Evolutionary conservation across 2,888 invertebrate genomes (phyloP).

Genomic region (Lithophane ornitopus): DNA sequence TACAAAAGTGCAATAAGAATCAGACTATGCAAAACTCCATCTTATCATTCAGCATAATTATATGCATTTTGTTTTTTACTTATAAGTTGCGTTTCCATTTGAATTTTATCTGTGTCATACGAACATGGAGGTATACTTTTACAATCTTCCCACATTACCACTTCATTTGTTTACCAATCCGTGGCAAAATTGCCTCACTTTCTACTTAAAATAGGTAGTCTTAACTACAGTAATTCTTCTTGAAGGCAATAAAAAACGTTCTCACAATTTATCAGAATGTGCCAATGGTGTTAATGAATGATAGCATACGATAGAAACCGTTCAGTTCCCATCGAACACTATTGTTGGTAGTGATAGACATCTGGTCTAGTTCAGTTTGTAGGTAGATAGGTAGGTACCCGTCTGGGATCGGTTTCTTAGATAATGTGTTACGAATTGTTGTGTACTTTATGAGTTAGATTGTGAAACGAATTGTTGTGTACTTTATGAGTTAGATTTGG

Average conservation of each 20-base stretch:
- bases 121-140: not conserved
- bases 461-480: not conserved
- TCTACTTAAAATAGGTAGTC: constrained; percentile 38
- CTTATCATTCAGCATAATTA: not conserved
- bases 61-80: not conserved
- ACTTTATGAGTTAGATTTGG: constrained; percentile 8
- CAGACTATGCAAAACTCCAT: not conserved
- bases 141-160: constrained; percentile 22
- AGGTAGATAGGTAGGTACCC: constrained; percentile 4
- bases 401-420: constrained; percentile 26
- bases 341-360: constrained; percentile 61
- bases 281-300: constrained; percentile 58
- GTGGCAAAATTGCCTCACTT: constrained; percentile 48
- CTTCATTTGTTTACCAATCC: constrained; percentile 42
- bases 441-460: not conserved
- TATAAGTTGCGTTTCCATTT: constrained; percentile 10
- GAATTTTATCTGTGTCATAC: not conserved
- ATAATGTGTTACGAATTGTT: constrained; percentile 27
- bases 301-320: constrained; percentile 47
- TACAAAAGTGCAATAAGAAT: not conserved
- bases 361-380: constrained; percentile 61
- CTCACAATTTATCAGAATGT: constrained; percentile 59
- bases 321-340: constrained; percentile 61
- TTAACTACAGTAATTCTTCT: constrained; percentile 36
- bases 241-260: constrained; percentile 43